phyloP scores from a whole-genome alignment of 2,888 invertebrate genomes.

The Lepidocyrtinus sp. region DNA sequence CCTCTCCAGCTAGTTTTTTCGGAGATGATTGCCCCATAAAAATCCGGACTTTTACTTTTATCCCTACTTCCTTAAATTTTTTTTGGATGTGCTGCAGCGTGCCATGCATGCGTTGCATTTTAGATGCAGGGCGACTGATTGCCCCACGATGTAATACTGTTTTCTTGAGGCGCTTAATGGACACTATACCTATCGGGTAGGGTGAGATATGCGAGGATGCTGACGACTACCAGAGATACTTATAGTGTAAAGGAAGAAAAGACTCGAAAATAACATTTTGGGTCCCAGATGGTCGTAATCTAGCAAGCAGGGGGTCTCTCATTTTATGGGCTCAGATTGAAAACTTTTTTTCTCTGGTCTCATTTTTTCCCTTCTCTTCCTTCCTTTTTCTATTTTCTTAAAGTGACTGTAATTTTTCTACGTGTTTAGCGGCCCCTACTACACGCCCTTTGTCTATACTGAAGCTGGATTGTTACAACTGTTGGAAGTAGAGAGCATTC shows the following conservation, averaged over 20 bases:
- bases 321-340: constrained; percentile 70
- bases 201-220: no score
- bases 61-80: constrained; percentile 19
- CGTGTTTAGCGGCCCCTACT: background rate
- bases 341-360: constrained; percentile 50
- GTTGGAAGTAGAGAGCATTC: no score
- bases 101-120: constrained; percentile 29
- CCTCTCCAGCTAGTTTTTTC: no score
- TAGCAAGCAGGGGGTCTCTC: constrained; percentile 68
- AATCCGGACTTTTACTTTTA: constrained; percentile 46
- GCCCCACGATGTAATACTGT: background rate
- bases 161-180: no score
- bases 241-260: constrained; percentile 12
- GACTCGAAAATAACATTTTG: constrained; percentile 45
- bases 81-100: constrained; percentile 21
- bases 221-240: no score
- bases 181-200: no score
- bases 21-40: constrained; percentile 59
- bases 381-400: constrained; percentile 26
- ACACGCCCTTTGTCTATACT: background rate
- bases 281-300: constrained; percentile 70
- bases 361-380: constrained; percentile 27
- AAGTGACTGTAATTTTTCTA: constrained; percentile 56
- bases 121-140: constrained; percentile 19
- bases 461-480: no score